These are phyloP conservation scores for Thymelicus lineola DNA, from an alignment of 2,888 invertebrate species.

Conservation along the genomic window DNA sequence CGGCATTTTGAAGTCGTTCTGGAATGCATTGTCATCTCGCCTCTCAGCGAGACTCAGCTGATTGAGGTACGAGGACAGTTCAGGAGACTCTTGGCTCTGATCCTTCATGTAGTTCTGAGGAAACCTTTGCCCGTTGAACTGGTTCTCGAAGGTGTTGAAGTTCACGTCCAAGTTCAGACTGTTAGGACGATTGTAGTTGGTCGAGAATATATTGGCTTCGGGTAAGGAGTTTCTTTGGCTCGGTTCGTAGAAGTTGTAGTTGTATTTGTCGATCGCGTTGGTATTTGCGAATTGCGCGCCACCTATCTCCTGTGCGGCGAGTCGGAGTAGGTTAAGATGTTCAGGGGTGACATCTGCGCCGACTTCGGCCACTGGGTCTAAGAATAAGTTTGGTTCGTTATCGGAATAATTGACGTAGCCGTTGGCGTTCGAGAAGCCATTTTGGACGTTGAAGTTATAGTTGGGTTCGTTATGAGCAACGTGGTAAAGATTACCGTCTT, in stretches of 20 bases:
- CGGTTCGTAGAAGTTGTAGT: conserved; percentile 76
- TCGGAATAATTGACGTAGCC: conserved; percentile 70
- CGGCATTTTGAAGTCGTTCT: conserved; percentile 69
- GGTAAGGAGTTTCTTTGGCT: conserved; percentile 79
- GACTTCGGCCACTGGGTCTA: conserved; percentile 63
- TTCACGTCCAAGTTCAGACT: conserved; percentile 75
- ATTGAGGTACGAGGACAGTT: conserved; percentile 68
- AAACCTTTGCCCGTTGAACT: conserved; percentile 60
- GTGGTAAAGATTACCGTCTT: conserved; percentile 63
- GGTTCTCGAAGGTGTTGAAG: conserved; percentile 63
- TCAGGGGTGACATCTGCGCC: conserved; percentile 71
- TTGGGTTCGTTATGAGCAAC: conserved; percentile 64
- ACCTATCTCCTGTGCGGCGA: conserved; percentile 81
- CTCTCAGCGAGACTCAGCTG: conserved; percentile 70
- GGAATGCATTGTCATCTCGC: conserved; percentile 59
- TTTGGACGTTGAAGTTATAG: conserved; percentile 67
- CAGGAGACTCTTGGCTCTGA: conserved; percentile 64
- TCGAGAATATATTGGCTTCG: conserved; percentile 68
- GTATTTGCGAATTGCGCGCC: conserved; percentile 70
- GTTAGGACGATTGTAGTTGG: conserved; percentile 68
- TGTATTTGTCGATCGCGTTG: conserved; percentile 72
- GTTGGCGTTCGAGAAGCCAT: conserved; percentile 66
- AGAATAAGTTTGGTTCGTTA: conserved; percentile 63
- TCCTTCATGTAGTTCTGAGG: conserved; percentile 63
- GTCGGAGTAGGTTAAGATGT: conserved; percentile 74